Base-by-base conservation (phyloP, 2,113 vertebrate genomes). In the Syngnathus typhle region DNA sequence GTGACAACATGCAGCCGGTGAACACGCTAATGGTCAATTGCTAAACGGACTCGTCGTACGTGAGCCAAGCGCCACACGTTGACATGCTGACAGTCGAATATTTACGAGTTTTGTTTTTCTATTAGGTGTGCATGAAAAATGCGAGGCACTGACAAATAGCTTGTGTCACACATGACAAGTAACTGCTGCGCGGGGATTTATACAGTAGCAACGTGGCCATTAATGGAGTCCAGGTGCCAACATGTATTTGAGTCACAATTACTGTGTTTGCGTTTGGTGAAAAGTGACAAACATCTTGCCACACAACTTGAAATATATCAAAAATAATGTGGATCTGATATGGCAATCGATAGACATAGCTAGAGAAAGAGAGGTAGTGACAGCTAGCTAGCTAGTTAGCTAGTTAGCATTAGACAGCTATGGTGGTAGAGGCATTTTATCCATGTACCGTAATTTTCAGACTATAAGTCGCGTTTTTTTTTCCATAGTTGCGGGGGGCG, bases 241-340 rank as follows among this genome's bases (percentile, higher is more conserved):
- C 80, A 85, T 52, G 73, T 38, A 86, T 88, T 89, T 81, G 62
- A 78, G 15, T 88, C 87, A 83, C 85, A 88, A 85, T 85, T 86
- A 84, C 73, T 74, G 66, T 78, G 76, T 84, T 76, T 72, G 70
- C 62, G 27, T 46, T 62, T n/a, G 7, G 5, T 15, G 19, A 52
- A 52, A n/a, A 19, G 47, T 7, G 47, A 49, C 18, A n/a, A 49
- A 49, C 7, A n/a, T 49, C 19, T 49, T 18, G 47, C 47, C 65
- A 6, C n/a, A 64, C 55, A 19, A 18, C 32, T 18, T 37, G 1
- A 19, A 37, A 59, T 37, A 59, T 59, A 15, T 59, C 1, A 38
- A 51, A 10, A 10, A 32, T 16, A 46, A 51, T n/a, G 47, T 19
- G 47, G 12, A 5, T 12, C 11, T 46, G 44, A 46, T 13, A 16